Conservation (phyloP, 2,888 invertebrate species). For the Nomada flava region DNA sequence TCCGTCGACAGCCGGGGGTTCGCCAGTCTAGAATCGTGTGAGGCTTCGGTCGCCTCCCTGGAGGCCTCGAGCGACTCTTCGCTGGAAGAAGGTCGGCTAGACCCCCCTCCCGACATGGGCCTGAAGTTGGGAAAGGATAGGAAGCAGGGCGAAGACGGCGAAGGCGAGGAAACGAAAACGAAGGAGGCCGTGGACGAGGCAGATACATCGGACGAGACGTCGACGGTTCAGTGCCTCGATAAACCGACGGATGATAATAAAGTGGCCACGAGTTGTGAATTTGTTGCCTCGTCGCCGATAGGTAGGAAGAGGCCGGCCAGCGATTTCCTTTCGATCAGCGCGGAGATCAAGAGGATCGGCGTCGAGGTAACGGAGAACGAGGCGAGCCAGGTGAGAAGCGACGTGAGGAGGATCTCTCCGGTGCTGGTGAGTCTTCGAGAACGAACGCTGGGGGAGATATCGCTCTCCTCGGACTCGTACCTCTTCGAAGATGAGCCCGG, state of each 20-base stretch:
- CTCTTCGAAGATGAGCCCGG: slow-evolving; percentile 50
- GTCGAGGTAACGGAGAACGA: slow-evolving; percentile 81
- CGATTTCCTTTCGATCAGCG: slow-evolving; percentile 75
- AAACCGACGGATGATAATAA: slow-evolving; percentile 7
- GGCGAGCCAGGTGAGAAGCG: slow-evolving; percentile 79
- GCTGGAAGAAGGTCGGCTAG: not conserved
- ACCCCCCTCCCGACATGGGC: slow-evolving; percentile 7
- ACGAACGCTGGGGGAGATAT: slow-evolving; percentile 81
- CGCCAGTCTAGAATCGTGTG: not conserved
- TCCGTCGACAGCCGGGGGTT: not conserved
- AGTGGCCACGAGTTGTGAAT: not conserved
- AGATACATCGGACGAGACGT: not conserved
- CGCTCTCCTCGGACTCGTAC: slow-evolving; percentile 72
- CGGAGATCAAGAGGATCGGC: slow-evolving; percentile 80
- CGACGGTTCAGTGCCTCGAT: slow-evolving; percentile 16
- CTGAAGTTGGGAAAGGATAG: slow-evolving; percentile 14
- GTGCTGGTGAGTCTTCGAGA: slow-evolving; percentile 81
- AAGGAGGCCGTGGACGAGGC: not conserved
- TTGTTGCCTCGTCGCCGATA: slow-evolving; percentile 7
- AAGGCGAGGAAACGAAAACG: not conserved
- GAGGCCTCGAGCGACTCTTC: not conserved
- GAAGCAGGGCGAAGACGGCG: not conserved
- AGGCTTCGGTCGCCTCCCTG: slow-evolving; percentile 1
- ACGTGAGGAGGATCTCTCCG: slow-evolving; percentile 80
- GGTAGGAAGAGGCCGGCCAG: slow-evolving; percentile 71